Evolutionary conservation across 2,797 vertebrate genomes (phyloP).

Genomic region (Champsocephalus esox): DNA sequence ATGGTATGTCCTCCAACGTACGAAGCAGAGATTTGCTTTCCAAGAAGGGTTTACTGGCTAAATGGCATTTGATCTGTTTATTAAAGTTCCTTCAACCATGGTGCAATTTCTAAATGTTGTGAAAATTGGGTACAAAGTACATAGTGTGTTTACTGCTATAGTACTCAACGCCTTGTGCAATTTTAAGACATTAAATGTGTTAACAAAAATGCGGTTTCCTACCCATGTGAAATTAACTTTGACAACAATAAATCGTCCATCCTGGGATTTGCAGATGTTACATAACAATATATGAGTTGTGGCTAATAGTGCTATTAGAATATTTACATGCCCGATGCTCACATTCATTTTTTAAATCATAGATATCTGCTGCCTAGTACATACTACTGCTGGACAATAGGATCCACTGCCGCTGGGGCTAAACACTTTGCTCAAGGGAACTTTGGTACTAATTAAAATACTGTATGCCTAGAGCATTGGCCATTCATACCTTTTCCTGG

Average conservation of each 20-base stretch:
- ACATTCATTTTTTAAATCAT: not conserved
- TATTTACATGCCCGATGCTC: no score
- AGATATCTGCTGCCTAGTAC: not conserved
- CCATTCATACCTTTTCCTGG: not conserved
- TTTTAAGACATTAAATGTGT: no score
- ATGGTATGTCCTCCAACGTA: not conserved
- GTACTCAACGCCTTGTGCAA: not conserved
- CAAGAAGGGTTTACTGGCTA: not conserved
- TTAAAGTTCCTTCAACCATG: not conserved
- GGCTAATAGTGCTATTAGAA: no score
- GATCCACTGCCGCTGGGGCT: conserved; percentile 8
- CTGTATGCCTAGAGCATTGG: not conserved
- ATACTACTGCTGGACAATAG: not conserved
- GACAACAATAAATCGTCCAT: no score
- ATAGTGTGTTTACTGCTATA: no score
- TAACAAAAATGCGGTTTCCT: no score
- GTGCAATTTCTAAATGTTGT: not conserved
- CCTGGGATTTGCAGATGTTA: no score
- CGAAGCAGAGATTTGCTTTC: not conserved
- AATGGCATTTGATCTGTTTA: not conserved
- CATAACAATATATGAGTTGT: no score
- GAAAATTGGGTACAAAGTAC: no score
- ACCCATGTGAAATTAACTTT: not conserved
- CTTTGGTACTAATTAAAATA: conserved; percentile 24
- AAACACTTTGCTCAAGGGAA: conserved; percentile 28